A percentile compares a stretch with the other conserved stretches of the same genome.
Conservation (phyloP, 2,113 vertebrate genomes). For the Ammospiza caudacuta region DNA sequence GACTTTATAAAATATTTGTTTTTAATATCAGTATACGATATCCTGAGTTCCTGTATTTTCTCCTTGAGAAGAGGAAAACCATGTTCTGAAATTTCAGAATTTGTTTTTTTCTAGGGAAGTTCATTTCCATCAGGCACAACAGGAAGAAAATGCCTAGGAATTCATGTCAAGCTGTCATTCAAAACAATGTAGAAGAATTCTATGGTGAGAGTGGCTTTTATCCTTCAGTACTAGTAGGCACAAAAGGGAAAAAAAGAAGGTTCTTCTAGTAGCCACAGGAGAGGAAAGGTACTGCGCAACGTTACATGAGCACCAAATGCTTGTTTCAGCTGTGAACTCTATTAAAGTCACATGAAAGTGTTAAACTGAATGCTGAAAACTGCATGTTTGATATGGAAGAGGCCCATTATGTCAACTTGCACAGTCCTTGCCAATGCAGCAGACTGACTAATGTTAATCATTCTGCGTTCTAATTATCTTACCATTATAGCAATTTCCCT, state of each 20-base stretch:
- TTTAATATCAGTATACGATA: background rate
- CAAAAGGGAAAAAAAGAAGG: background rate
- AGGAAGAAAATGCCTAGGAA: background rate
- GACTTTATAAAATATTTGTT: background rate
- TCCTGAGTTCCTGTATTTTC: background rate
- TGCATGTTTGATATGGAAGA: constrained; percentile 1
- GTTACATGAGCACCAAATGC: fast-evolving
- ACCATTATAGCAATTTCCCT: constrained; percentile 64
- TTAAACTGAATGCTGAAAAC: background rate
- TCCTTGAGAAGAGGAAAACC: background rate
- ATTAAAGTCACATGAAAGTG: background rate
- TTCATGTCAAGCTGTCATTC: background rate
- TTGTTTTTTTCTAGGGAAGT: background rate
- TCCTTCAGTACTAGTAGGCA: background rate
- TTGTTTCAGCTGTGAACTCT: background rate
- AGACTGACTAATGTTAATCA: constrained; percentile 46
- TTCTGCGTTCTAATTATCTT: constrained; percentile 53
- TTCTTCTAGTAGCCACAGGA: background rate
- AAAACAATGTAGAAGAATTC: background rate
- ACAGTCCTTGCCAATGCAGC: constrained; percentile 45
- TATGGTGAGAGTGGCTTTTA: background rate
- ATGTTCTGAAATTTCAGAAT: background rate
- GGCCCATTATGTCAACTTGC: constrained; percentile 41
- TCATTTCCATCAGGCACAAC: background rate
- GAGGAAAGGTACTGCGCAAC: background rate